Evolutionary conservation across 2,888 invertebrate species (phyloP).

Genomic region (Trypoxylon attenuatum): DNA sequence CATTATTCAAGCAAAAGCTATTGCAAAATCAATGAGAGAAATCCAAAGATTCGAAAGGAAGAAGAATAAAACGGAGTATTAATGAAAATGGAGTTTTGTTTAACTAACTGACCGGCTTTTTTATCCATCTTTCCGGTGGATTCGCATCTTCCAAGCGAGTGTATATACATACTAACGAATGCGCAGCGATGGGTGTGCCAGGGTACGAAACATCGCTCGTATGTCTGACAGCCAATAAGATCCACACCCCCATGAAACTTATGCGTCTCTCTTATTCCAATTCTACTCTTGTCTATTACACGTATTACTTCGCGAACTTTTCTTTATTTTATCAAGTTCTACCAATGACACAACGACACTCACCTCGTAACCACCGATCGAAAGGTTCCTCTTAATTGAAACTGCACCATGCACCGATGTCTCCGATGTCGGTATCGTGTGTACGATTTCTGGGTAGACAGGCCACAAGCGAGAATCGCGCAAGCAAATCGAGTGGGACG

Average conservation of each 20-base stretch:
- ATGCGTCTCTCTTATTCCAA: constrained; percentile 23
- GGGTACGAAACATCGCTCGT: constrained; percentile 14
- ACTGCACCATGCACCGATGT: constrained; percentile 39
- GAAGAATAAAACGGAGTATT: too few species aligned
- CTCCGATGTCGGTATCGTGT: constrained; percentile 22
- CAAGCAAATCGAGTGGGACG: too few species aligned
- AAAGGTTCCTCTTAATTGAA: constrained; percentile 17
- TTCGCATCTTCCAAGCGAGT: constrained; percentile 5
- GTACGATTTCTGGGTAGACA: constrained; percentile 18
- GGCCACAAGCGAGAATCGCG: too few species aligned
- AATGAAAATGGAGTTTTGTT: too few species aligned
- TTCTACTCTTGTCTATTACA: too few species aligned
- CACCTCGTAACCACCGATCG: constrained; percentile 50
- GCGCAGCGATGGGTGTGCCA: constrained; percentile 49
- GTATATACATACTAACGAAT: constrained; percentile 29
- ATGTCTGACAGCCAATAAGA: constrained; percentile 40
- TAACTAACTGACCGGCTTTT: too few species aligned
- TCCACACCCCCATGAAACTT: constrained; percentile 39
- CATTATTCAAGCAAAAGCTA: too few species aligned
- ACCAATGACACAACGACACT: too few species aligned
- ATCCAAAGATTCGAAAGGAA: too few species aligned
- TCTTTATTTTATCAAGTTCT: too few species aligned
- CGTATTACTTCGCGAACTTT: too few species aligned
- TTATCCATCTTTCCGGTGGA: constrained; percentile 38
- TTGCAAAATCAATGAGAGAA: too few species aligned